phyloP scores from a whole-genome alignment of 2,888 invertebrate species.

The Amphipyra berbera region DNA sequence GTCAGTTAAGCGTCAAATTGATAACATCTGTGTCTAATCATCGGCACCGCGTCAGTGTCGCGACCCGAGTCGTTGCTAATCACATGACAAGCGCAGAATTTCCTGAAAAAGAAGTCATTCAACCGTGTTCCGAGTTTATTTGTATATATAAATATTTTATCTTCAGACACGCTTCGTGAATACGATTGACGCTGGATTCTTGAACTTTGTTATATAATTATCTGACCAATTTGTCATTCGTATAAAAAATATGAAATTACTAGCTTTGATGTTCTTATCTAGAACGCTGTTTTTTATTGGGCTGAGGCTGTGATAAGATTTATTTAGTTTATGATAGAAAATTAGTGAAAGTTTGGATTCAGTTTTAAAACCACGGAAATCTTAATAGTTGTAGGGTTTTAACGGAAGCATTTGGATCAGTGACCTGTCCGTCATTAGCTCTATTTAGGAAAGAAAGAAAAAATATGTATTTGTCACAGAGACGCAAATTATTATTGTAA shows the following conservation, averaged over 20 bases:
- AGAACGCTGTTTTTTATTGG: too few species aligned
- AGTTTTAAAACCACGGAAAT: too few species aligned
- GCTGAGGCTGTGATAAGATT: not conserved
- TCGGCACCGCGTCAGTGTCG: not conserved
- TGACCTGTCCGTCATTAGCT: too few species aligned
- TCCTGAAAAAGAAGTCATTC: constrained; percentile 47
- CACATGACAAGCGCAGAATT: constrained; percentile 32
- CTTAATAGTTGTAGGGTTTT: too few species aligned
- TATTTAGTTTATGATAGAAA: not conserved
- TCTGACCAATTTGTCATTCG: constrained; percentile 10
- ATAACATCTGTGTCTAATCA: constrained; percentile 16
- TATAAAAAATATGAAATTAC: not conserved
- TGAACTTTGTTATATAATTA: constrained; percentile 18
- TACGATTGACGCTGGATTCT: constrained; percentile 8
- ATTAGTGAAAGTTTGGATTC: too few species aligned
- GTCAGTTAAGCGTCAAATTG: constrained; percentile 6
- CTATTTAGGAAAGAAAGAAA: too few species aligned
- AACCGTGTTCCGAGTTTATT: constrained; percentile 44
- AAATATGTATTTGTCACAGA: too few species aligned
- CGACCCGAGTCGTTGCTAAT: constrained; percentile 13
- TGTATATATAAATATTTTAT: constrained; percentile 1
- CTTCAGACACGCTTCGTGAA: constrained; percentile 27
- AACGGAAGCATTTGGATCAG: too few species aligned
- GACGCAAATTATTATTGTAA: too few species aligned
- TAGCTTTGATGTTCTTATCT: not conserved